phyloP scores from a whole-genome alignment of 2,113 vertebrate species.

The Tupaia tana region DNA sequence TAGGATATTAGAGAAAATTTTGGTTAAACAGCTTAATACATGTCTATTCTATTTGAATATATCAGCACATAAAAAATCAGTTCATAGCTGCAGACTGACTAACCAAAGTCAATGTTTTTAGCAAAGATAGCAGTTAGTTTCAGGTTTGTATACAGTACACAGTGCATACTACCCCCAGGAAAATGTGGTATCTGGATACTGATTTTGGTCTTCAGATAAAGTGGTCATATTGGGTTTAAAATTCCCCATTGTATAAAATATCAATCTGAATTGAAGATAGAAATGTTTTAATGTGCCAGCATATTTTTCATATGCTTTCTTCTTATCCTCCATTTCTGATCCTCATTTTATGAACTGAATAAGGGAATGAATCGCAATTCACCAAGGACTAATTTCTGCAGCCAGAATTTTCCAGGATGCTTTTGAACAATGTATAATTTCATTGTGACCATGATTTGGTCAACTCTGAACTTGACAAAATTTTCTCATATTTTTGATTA shows the following conservation, averaged over 20 bases:
- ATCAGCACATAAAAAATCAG: neutral
- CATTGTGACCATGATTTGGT: neutral
- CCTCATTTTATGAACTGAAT: neutral
- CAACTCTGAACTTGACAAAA: neutral
- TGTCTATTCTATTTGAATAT: neutral
- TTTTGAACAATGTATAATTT: neutral
- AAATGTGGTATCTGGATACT: neutral
- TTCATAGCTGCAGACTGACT: neutral
- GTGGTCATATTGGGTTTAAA: neutral
- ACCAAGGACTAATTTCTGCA: neutral
- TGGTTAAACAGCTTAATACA: neutral
- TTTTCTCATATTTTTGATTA: neutral
- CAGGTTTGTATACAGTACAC: neutral
- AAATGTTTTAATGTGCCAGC: neutral
- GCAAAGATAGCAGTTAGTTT: neutral
- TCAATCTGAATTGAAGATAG: neutral
- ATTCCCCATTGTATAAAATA: neutral
- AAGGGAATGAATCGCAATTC: neutral
- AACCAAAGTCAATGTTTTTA: neutral
- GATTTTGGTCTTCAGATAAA: slow-evolving; percentile 39
- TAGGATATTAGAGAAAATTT: neutral
- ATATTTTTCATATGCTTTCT: neutral
- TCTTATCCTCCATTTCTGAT: neutral
- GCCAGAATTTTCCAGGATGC: neutral
- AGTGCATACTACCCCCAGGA: neutral